These are phyloP conservation scores for Heliornis fulica DNA, from an alignment of 2,113 vertebrate genomes.

Conservation along the genomic window DNA sequence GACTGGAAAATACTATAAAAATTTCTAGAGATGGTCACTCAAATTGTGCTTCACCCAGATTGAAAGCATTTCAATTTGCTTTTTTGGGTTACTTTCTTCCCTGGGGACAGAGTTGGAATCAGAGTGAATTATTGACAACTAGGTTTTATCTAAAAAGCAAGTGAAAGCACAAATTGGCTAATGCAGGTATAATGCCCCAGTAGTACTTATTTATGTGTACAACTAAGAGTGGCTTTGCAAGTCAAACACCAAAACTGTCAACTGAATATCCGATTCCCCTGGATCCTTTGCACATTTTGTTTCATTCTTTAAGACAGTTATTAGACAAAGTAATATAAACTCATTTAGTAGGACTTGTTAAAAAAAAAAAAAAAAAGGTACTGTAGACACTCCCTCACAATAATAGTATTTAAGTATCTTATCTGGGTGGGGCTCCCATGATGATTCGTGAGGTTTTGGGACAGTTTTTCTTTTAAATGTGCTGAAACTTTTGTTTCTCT, in stretches of 20 bases:
- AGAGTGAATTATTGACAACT: not conserved
- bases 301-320: not conserved
- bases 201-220: not conserved
- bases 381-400: not conserved
- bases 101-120: not conserved
- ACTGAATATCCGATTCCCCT: not conserved
- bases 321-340: not conserved
- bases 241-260: not conserved
- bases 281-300: not conserved
- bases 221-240: not conserved
- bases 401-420: not conserved
- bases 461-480: not conserved
- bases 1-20: not conserved
- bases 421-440: not conserved
- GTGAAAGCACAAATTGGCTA: not conserved
- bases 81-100: not conserved
- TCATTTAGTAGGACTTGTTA: not conserved
- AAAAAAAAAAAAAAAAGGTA: not conserved
- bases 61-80: not conserved
- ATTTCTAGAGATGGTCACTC: not conserved
- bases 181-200: not conserved
- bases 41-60: not conserved
- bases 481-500: not conserved
- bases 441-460: not conserved
- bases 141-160: not conserved